Evolutionary conservation across 2,888 invertebrate genomes (phyloP), one percentile per base, ranked within the genome.

Genomic region (Archaeoteleia sp.): DNA sequence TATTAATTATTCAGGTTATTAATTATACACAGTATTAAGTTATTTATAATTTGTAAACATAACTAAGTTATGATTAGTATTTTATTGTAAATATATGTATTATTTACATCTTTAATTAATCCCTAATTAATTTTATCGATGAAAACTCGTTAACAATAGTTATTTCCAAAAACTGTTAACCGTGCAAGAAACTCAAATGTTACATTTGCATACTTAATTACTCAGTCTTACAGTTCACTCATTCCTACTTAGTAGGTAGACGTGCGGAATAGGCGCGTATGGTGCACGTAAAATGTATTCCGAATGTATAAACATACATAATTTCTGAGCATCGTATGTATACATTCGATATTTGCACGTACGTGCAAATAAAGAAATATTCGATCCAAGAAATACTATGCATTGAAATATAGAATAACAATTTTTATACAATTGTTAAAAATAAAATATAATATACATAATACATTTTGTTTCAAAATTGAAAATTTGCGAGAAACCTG

Each of bases 331-430:
- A 39, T 10, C 39, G 23, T 23, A 23, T 39, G 39, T 39, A 23
- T 39, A 39, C 39, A 39, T 39, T 39, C 39, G 39, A 10, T 23
- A 23, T 35, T 35, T 35, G 10, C 35, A n/a, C 35, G 6, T 35
- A 14, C 10, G 35, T 12, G 8, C 1, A 12, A 8, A 14, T 35
- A 35, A 14, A 5, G 35, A 7, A 3, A 29, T 6, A 29, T 1
- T 7, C 35, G 35, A 14, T 35, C 15, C n/a, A n/a, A n/a, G n/a
- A 14, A 8, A 35, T 35, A 10, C 13, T 8, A 8, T 35, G 15
- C 15, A 8, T 35, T 35, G 35, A 8, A 35, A 35, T 14, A 15
- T 15, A 14, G 14, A 35, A 14, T 35, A 27, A 5, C 25, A 14
- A 13, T 2, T 42, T 25, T 14, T 8, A 27, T 10, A 42, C 1